Evolutionary conservation across 1,140 invertebrate genomes (phyloP), one percentile per base, ranked within the genome.

Genomic region (Drosophila aff.): DNA sequence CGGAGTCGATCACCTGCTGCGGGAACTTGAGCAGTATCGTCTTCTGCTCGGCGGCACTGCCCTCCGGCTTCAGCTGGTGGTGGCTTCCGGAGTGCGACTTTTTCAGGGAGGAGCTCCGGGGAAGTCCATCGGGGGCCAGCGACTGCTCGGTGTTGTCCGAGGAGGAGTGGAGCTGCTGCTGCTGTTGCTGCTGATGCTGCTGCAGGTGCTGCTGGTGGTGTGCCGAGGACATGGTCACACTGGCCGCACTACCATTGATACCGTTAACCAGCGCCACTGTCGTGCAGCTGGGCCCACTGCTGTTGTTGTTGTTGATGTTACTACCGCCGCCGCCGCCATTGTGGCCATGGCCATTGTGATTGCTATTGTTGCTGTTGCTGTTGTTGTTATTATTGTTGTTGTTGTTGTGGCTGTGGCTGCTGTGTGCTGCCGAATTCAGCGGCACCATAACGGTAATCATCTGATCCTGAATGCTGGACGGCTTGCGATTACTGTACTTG

Each of bases 361-460:
- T 78, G 40, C 52, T 52, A 13, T 31, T 66, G 9, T 33, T 33
- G 40, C 52, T 52, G 15, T 31, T 66, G 9, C 7, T 33, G 31
- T 33, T 52, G 15, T 31, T 66, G 9, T 33, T 33, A 0, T 33
- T 63, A 18, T 69, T 68, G 33, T 73, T 81, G 43, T 65, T 75
- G 26, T 82, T 79, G 41, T 83, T 91, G 33, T 80, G 89, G 41
- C 81, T 91, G 33, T 80, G 91, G 36, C 80, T 91, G 53, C 84
- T 91, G 47, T 23, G 23, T 23, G 23, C 23, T 23, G 87, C 91
- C 59, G 92, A 92, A 52, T 92, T 93, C 0, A 93, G 80, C 11
- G 92, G 92, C 59, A 93, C 92, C 92, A 93, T 93, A 28, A 93
- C 92, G 60, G 92, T 93, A 73, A 93, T 93, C 92, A 93, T 93